Evolutionary conservation across 53 echinoderm and acorn worm genomes (phyloP), one percentile per base, ranked within the genome.

Genomic region (Patiria pectinifera): DNA sequence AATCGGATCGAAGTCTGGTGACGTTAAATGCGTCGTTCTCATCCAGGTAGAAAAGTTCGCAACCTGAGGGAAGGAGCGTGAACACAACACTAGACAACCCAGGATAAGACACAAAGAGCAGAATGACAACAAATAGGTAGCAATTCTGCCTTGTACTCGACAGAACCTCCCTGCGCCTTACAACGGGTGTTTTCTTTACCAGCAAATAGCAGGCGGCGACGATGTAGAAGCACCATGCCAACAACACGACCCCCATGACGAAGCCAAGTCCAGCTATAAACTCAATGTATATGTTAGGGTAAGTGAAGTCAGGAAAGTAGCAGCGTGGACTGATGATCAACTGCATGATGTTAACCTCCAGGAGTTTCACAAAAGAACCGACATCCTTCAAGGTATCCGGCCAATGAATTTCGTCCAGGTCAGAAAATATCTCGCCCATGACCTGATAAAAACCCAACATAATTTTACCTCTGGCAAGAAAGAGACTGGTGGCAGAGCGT

Each of bases 61-160:
- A 96, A 11, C 92, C 91, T 18, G 81, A 62, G 2, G 96, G 94
- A 21, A 94, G 77, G 8, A 96, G 82, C 6, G 71, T 85, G 24
- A 96, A 76, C 43, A 94, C 93, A 45, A 88, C 88, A 60, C 85
- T 88, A 48, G 93, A 94, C 22, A 93, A 48, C 23, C 91, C 83
- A 22, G 96, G 96, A 48, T 94, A 96, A 12, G 91, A 82, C 14
- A 96, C 46, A 63, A 96, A 96, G 45, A 94, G 91, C 78, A 94
- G 16, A n/a, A 94, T 83, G 19, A 91, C 91, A 15, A 89, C 87
- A 48, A 90, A 45, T 18, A 92, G 24, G 71, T 14, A 81, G 49
- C 93, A 92, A 43, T 43, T 92, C 74, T 78, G 80, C 77, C 69
- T 80, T 15, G 63, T 62, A 19, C 18, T 53, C 0, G 19, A 3